Evolutionary conservation across 2,797 vertebrate species (phyloP), one percentile per base, ranked within the genome.

Genomic region (Parauchenoglanis ngamensis): DNA sequence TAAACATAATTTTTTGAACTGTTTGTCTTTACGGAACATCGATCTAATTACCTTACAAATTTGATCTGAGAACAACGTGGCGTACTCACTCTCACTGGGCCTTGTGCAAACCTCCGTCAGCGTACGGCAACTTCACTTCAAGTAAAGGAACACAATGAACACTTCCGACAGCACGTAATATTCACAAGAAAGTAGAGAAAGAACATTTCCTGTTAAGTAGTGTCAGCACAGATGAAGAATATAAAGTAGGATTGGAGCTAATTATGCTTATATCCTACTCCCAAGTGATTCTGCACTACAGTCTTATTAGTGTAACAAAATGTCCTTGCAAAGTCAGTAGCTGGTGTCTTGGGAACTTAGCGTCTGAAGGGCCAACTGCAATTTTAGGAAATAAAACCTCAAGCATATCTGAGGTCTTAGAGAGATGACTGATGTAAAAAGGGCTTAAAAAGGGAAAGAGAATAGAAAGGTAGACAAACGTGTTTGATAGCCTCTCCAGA

Each of bases 381-480:
- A 89, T 90, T 93, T 93, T 91, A 91, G 83, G 73, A 87, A 83
- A 73, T 76, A 92, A 92, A 92, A 88, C 91, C 88, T 92, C 90
- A 93, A 93, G 92, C 86, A 89, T 94, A 92, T 93, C 92, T 92
- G 93, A 93, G 93, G 92, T 90, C 92, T 87, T 87, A 92, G 91
- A 93, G 93, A 94, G 95, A 92, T 93, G 90, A 91, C 92, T 93
- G 94, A 95, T 95, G 93, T 95, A 95, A 95, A 94, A 89, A 90
- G 91, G 90, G 84, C 31, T 90, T 91, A 93, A 87, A 90, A 86
- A 90, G 92, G 92, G 88, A 73, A 92, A 93, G 92, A 91, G 91
- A 81, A 76, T 31, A 77, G 68, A 85, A 78, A 84, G 84, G 67
- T 89, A 78, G 57, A 86, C 87, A 31, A 59, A 46, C 67, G 76